phyloP scores from a whole-genome alignment of 2,797 vertebrate genomes.

The Peromyscus melanophrys region DNA sequence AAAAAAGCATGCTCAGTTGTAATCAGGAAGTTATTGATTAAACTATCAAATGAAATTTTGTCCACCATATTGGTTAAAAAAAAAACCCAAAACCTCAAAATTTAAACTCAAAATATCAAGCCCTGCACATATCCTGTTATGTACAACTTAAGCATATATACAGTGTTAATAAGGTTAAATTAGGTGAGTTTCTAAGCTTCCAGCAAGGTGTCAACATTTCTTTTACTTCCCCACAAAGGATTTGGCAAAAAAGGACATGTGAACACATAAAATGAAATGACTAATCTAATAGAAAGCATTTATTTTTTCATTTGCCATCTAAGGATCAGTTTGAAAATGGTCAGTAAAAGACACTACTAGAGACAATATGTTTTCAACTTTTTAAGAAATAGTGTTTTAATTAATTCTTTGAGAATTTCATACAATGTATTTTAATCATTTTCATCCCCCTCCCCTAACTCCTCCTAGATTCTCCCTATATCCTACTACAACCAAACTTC shows the following conservation, averaged over 20 bases:
- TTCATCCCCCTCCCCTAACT: no score
- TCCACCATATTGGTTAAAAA: background rate
- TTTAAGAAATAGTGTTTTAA: background rate
- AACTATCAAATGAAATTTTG: constrained; percentile 51
- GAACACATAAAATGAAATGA: background rate
- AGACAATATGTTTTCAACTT: background rate
- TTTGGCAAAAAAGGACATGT: background rate
- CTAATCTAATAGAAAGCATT: constrained; percentile 38
- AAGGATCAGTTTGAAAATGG: constrained; percentile 44
- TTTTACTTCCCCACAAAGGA: background rate
- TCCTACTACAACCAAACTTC: background rate
- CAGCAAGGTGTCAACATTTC: background rate
- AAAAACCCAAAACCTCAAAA: background rate
- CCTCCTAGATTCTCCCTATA: background rate
- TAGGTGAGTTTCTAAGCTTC: background rate
- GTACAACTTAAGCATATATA: background rate
- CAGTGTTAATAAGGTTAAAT: background rate
- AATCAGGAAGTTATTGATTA: constrained; percentile 49
- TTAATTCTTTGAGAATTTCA: background rate
- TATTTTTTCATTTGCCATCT: constrained; percentile 18
- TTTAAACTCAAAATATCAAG: constrained; percentile 37
- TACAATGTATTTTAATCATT: background rate
- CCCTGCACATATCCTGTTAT: background rate
- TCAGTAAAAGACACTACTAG: background rate
- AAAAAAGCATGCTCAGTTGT: constrained; percentile 19